Base-by-base conservation (phyloP, 2,797 vertebrate species). In the Corythornis leucogaster region DNA sequence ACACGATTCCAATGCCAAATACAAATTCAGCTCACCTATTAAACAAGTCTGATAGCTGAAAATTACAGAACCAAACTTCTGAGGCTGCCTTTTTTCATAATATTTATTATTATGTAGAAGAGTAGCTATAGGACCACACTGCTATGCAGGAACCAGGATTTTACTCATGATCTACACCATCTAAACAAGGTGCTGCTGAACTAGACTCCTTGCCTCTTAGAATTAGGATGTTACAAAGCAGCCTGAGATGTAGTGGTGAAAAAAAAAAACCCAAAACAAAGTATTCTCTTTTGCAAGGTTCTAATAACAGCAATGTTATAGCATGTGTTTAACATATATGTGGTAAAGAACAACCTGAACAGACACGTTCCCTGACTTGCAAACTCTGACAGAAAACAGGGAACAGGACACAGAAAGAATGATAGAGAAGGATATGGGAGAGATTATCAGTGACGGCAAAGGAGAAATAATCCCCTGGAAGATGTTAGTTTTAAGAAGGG, bases 401-500 rank as follows among this genome's bases (percentile, higher is more conserved):
- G 62, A 85, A 53, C 63, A 67, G 85, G 51, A 55, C 79, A 77
- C 0, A 68, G 51, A 43, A 79, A 58, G 35, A 85, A 91, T 85
- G 58, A 91, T 84, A 83, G 51, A 91, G 66, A 68, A 78, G 84
- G 70, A 91, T 53, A 62, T 21, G 71, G 69, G 50, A 83, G 93
- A 95, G 76, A 87, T 80, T 69, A 62, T 5, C 25, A 55, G 54
- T 45, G 87, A 67, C 50, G 85, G 89, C 3, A 8, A 51, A 90
- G 85, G 51, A 87, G 89, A 87, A 85, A 91, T 70, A 43, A 92
- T 71, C 83, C 92, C 79, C 89, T 95, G 87, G 79, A 89, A 89
- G 92, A 89, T 0, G 3, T 43, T 12, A 3, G n/a, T 43, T 91
- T 73, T 68, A 69, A 71, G 76, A 66, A 82, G 42, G 46, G 73